phyloP scores from a whole-genome alignment of 2,888 invertebrate species.

The Pinctada fucata region DNA sequence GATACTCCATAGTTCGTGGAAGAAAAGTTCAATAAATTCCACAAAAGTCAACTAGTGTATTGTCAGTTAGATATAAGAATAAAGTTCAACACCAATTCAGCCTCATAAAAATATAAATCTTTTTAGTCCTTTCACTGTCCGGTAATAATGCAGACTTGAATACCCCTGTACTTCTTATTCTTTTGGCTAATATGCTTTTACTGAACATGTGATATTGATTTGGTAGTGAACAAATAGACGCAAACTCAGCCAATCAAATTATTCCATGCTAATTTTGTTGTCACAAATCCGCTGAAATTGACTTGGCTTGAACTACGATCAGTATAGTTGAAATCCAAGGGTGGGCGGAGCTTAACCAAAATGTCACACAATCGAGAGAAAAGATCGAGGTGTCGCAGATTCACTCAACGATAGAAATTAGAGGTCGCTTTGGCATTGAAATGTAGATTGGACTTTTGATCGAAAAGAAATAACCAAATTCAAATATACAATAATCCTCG shows the following conservation, averaged over 20 bases:
- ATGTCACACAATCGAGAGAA: slow-evolving; percentile 8
- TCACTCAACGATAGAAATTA: slow-evolving; percentile 21
- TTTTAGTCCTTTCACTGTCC: slow-evolving; percentile 45
- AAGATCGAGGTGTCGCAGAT: slow-evolving; percentile 7
- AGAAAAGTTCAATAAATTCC: slow-evolving; percentile 5
- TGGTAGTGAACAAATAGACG: slow-evolving; percentile 58
- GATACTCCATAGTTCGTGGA: slow-evolving; percentile 16
- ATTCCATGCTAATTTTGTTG: slow-evolving; percentile 45
- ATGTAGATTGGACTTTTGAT: slow-evolving; percentile 16
- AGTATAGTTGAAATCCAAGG: slow-evolving; percentile 29
- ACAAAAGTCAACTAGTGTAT: slow-evolving; percentile 36
- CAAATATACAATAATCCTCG: slow-evolving; percentile 2
- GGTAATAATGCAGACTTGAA: slow-evolving; percentile 57
- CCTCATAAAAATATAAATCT: slow-evolving; percentile 54
- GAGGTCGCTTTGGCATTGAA: slow-evolving; percentile 1
- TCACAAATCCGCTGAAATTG: slow-evolving; percentile 46
- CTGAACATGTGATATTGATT: slow-evolving; percentile 66
- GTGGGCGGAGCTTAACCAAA: slow-evolving; percentile 54
- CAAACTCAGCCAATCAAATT: slow-evolving; percentile 60
- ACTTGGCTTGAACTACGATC: slow-evolving; percentile 36
- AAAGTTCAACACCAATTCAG: slow-evolving; percentile 36
- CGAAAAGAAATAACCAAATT: slow-evolving; percentile 16
- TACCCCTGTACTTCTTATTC: slow-evolving; percentile 63
- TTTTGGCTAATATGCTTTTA: slow-evolving; percentile 66
- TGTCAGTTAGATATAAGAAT: slow-evolving; percentile 35